Percentiles rank a stretch among this genome's conserved stretches.
These are phyloP conservation scores for Sycophila texana DNA, from an alignment of 2,888 invertebrate genomes.

Conservation along the genomic window DNA sequence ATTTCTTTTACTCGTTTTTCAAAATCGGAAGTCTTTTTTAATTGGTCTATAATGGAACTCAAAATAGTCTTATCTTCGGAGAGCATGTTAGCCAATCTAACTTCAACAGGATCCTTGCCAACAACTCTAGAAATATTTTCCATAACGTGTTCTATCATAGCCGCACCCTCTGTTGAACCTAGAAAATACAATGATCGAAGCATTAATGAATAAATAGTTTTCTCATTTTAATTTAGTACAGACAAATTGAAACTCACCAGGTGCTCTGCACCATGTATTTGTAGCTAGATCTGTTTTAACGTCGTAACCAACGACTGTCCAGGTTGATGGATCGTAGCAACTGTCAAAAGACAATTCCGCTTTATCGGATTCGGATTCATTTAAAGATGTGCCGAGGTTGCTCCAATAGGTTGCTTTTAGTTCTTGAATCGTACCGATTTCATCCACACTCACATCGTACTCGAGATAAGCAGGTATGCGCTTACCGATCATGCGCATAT, in stretches of 20 bases:
- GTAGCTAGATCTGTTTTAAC: slow-evolving; percentile 81
- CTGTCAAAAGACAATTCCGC: slow-evolving; percentile 74
- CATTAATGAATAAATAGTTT: no score
- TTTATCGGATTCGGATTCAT: slow-evolving; percentile 77
- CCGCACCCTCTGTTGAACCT: slow-evolving; percentile 39
- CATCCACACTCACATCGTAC: slow-evolving; percentile 82
- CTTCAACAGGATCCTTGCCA: slow-evolving; percentile 79
- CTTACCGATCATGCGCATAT: slow-evolving; percentile 84
- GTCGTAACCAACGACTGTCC: slow-evolving; percentile 76
- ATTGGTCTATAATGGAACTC: slow-evolving; percentile 78
- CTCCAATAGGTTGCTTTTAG: slow-evolving; percentile 75
- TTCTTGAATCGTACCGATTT: slow-evolving; percentile 82
- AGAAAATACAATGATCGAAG: not conserved
- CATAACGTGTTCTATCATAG: slow-evolving; percentile 77
- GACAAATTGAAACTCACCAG: slow-evolving; percentile 78
- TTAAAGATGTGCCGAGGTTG: slow-evolving; percentile 65
- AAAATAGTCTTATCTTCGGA: slow-evolving; percentile 75
- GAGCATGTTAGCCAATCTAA: slow-evolving; percentile 79
- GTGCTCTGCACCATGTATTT: slow-evolving; percentile 84
- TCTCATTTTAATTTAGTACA: no score
- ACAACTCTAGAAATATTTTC: slow-evolving; percentile 75
- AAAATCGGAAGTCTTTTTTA: slow-evolving; percentile 79
- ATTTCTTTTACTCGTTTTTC: slow-evolving; percentile 78
- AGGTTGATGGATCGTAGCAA: slow-evolving; percentile 81
- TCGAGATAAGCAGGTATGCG: slow-evolving; percentile 79